These are phyloP conservation scores for Octopus sinensis DNA, from an alignment of 1,140 invertebrate genomes.

Conservation along the genomic window DNA sequence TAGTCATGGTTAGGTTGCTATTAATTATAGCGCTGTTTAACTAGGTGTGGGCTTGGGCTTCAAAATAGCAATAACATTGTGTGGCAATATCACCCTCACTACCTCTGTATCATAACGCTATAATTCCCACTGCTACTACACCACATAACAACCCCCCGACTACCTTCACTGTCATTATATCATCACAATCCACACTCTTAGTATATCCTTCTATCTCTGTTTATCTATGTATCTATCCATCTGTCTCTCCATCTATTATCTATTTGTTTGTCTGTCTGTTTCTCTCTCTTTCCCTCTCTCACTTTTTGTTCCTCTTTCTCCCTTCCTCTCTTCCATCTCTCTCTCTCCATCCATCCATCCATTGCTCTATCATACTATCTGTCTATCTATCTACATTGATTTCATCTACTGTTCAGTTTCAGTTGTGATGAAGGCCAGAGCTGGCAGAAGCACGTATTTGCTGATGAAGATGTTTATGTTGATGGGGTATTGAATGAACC, in stretches of 20 bases:
- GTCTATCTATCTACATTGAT: neutral
- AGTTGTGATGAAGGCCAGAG: constrained; percentile 81
- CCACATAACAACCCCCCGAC: too few relatives aligned
- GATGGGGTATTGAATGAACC: constrained; percentile 87
- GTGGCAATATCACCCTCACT: too few relatives aligned
- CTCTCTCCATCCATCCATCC: neutral
- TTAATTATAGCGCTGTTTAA: too few relatives aligned
- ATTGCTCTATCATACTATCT: neutral
- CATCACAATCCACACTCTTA: too few relatives aligned
- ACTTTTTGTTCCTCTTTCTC: neutral
- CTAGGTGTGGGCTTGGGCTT: too few relatives aligned
- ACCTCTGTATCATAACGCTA: too few relatives aligned
- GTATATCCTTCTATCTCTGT: too few relatives aligned
- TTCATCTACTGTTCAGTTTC: constrained; percentile 59
- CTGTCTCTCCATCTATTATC: neutral
- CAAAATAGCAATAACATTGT: too few relatives aligned
- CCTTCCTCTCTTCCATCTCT: neutral
- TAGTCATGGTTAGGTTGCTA: too few relatives aligned
- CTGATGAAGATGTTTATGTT: constrained; percentile 66
- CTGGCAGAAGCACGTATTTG: constrained; percentile 72
- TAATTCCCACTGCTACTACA: too few relatives aligned
- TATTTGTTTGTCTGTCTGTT: neutral
- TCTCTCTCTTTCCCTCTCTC: neutral
- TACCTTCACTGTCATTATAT: too few relatives aligned
- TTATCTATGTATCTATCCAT: too few relatives aligned